These are phyloP conservation scores for Ptycholaimellus sp. DNA, from an alignment of 2,888 invertebrate genomes.

Conservation along the genomic window DNA sequence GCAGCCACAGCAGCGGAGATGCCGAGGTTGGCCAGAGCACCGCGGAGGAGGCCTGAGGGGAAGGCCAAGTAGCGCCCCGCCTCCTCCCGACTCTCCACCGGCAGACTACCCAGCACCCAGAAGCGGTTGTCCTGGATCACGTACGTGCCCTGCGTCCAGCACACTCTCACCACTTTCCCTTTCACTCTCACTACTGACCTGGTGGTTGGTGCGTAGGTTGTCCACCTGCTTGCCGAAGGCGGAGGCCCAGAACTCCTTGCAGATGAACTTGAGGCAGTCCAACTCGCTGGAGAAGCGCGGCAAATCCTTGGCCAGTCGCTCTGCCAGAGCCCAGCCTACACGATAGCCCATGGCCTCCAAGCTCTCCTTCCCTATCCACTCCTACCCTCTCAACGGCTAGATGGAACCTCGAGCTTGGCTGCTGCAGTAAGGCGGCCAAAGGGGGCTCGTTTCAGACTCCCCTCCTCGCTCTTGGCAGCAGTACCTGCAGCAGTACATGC, in stretches of 20 bases:
- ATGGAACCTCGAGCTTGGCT: background rate
- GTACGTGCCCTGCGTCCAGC: conserved; percentile 52
- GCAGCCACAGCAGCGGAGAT: conserved; percentile 65
- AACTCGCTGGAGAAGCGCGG: conserved; percentile 83
- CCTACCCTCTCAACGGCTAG: conserved; percentile 8
- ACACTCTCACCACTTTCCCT: background rate
- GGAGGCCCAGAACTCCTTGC: conserved; percentile 95
- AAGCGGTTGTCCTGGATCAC: conserved; percentile 88
- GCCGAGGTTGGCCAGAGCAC: conserved; percentile 75
- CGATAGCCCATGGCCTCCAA: conserved; percentile 36
- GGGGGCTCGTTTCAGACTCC: too few species aligned
- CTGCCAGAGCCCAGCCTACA: conserved; percentile 35
- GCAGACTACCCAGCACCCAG: conserved; percentile 59
- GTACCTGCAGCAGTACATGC: too few species aligned
- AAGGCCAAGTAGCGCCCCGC: conserved; percentile 43
- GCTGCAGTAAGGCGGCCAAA: too few species aligned
- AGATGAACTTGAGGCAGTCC: conserved; percentile 90
- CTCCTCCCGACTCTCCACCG: too few species aligned
- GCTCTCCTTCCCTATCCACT: too few species aligned
- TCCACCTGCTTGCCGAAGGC: conserved; percentile 95
- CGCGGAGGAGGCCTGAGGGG: conserved; percentile 79
- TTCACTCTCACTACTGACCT: conserved; percentile 19
- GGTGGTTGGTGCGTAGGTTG: conserved; percentile 79
- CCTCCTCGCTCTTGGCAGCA: too few species aligned
- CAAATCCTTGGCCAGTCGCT: conserved; percentile 32